Evolutionary conservation across 2,888 invertebrate species (phyloP).

Genomic region (Mycalesis mineus): DNA sequence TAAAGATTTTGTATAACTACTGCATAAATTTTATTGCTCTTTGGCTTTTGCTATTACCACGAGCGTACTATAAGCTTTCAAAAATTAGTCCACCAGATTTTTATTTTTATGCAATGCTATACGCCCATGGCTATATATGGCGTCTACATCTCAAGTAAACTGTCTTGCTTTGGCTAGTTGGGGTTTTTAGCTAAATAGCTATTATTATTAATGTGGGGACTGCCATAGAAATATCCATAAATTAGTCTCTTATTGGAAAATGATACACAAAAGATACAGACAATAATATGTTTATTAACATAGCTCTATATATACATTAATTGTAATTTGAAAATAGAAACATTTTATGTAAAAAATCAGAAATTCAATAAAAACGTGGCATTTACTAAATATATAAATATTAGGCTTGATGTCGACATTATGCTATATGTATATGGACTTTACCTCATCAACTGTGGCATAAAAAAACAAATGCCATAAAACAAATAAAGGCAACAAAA

Average conservation of each 20-base stretch:
- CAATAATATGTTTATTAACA: conserved; percentile 76
- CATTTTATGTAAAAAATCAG: conserved; percentile 67
- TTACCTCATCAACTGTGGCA: conserved; percentile 35
- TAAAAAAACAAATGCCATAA: conserved; percentile 54
- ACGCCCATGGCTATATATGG: too few species aligned
- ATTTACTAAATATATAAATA: conserved; percentile 52
- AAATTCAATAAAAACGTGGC: conserved; percentile 66
- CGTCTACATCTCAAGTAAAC: too few species aligned
- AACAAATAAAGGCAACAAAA: conserved; percentile 50
- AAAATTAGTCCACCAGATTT: too few species aligned
- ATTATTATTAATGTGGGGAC: too few species aligned
- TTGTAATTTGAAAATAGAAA: conserved; percentile 74
- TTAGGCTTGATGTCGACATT: conserved; percentile 62
- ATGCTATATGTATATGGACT: conserved; percentile 44
- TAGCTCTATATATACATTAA: conserved; percentile 72
- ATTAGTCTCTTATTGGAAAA: conserved; percentile 26
- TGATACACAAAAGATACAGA: conserved; percentile 46
- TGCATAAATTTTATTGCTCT: too few species aligned
- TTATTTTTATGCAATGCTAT: too few species aligned
- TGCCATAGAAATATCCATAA: too few species aligned
- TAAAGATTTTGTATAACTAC: too few species aligned
- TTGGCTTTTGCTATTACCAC: too few species aligned
- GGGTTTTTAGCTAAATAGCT: too few species aligned
- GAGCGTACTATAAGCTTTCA: too few species aligned
- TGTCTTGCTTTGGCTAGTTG: too few species aligned